A percentile compares a stretch with the other conserved stretches of the same genome.
Conservation (phyloP, 2,113 vertebrate species). For the Nyctibius bracteatus region DNA sequence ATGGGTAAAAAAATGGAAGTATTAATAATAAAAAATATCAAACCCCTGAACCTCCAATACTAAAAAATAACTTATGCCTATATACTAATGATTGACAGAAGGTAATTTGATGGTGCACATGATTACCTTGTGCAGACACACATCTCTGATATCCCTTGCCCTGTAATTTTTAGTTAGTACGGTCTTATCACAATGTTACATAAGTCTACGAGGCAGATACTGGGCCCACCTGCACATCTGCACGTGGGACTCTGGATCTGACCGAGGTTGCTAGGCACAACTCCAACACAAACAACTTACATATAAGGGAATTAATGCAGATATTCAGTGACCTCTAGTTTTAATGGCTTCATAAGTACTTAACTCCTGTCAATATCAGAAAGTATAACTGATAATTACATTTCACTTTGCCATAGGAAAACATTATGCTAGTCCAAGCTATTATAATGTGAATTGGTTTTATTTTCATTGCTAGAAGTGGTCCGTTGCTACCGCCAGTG, state of each 20-base stretch:
- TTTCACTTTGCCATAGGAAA: background rate
- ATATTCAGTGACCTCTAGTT: background rate
- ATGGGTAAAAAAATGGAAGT: background rate
- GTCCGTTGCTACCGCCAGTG: background rate
- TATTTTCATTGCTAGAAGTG: background rate
- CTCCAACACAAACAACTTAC: background rate
- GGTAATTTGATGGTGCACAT: background rate
- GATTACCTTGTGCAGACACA: background rate
- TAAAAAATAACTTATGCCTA: background rate
- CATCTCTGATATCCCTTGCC: background rate
- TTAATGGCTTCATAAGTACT: background rate
- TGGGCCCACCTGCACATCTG: background rate
- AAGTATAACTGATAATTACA: background rate
- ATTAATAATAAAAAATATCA: background rate
- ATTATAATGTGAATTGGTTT: background rate
- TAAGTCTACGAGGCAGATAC: background rate
- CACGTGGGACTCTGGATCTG: background rate
- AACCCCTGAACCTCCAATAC: background rate
- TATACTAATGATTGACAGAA: background rate
- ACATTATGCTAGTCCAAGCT: background rate
- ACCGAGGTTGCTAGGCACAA: background rate
- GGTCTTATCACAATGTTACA: fast-evolving
- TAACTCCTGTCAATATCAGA: background rate
- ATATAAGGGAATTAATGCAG: background rate
- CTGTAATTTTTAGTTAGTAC: background rate